phyloP scores from a whole-genome alignment of 1,140 invertebrate genomes.

The Drosophila guanche region DNA sequence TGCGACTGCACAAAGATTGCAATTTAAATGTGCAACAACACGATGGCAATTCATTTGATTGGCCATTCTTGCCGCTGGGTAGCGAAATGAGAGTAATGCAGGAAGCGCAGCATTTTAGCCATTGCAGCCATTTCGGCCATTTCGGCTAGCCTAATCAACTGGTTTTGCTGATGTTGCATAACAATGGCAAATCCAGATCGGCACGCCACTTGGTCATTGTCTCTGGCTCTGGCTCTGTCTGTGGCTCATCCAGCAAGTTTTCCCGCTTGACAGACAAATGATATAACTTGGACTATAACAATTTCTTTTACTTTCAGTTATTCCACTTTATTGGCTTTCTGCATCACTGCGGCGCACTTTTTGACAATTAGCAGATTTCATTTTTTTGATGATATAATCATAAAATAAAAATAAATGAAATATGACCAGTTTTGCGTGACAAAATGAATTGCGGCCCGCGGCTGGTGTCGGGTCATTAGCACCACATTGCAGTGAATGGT shows the following conservation, averaged over 20 bases:
- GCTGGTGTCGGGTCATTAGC: constrained; percentile 45
- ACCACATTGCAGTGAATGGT: constrained; percentile 35
- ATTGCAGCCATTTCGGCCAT: constrained; percentile 21
- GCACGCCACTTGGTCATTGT: constrained; percentile 55
- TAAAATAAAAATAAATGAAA: constrained; percentile 13
- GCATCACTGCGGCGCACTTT: constrained; percentile 11
- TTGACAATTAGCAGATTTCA: constrained; percentile 41
- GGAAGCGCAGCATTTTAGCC: too few relatives aligned
- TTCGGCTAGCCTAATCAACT: constrained; percentile 56
- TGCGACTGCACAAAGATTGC: constrained; percentile 24
- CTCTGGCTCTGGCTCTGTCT: constrained; percentile 3
- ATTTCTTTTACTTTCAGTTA: constrained; percentile 21
- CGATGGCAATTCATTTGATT: constrained; percentile 71
- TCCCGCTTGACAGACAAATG: constrained; percentile 48
- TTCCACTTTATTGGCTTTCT: constrained; percentile 18
- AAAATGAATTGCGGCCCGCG: constrained; percentile 45
- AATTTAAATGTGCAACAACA: constrained; percentile 72
- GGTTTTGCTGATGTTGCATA: constrained; percentile 44
- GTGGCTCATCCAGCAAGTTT: constrained; percentile 34
- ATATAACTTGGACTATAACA: constrained; percentile 28
- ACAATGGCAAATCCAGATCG: constrained; percentile 48
- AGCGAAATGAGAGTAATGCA: background rate
- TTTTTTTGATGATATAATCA: constrained; percentile 51
- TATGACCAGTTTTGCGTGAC: constrained; percentile 38
- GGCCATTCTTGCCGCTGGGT: constrained; percentile 64